Base-by-base conservation (phyloP, 1,140 invertebrate species). In the Bombus ignitus region DNA sequence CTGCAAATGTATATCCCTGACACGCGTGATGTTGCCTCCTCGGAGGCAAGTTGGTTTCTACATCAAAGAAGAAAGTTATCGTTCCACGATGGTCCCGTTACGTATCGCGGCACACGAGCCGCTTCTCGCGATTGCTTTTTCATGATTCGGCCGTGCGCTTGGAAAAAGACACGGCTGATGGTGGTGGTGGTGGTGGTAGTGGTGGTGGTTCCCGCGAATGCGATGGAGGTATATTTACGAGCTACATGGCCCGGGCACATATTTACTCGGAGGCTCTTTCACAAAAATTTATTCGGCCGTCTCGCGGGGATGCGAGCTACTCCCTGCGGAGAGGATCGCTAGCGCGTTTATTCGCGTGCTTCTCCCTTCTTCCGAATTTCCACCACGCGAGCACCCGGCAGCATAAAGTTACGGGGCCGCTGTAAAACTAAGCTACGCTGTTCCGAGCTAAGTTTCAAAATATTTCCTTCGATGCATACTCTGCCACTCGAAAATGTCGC, bases 251-350 rank as follows among this genome's bases (percentile, higher is more conserved):
- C 18, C 18, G 47, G 6, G 1, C 47, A 53, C 47, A 22, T 53
- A 53, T 53, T 53, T 53, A 53, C 47, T 53, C 47, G 47, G 47
- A 53, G 47, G 47, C 47, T 53, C 18, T 53, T 22, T 53, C 47
- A 53, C 47, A 53, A 75, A 82, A 65, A 82, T 82, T 74, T 82
- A 82, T 65, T 75, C 57, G 57, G 42, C 37, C 79, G 35, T 53
- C 53, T 62, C 53, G 10, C 47, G 47, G 9, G n/a, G 5, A 18
- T 53, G 47, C 47, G 47, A 53, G 53, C 44, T 62, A 81, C 53
- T 39, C 53, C 28, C 15, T 15, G 22, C 4, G 10, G 68, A 37
- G 37, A 35, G 32, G 66, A 22, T 68, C 32, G 18, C 65, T 32
- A 35, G 13, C 18, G 68, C 9, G 9, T 42, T 39, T 42, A 12